Conservation (phyloP, 2,113 vertebrate genomes). For the Ophiodon elongatus region DNA sequence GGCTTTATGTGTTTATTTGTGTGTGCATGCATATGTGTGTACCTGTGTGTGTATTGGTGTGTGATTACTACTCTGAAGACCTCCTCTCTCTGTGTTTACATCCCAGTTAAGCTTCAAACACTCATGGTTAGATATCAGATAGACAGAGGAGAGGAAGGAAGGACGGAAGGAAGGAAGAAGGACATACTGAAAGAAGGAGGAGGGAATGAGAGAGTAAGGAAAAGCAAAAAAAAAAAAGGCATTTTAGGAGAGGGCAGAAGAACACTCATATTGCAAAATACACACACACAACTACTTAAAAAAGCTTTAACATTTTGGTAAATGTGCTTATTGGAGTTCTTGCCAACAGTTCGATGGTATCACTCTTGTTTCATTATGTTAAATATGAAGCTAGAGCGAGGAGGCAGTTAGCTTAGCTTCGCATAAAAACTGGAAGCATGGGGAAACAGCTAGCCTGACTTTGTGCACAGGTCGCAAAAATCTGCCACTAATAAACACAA, state of each 20-base stretch:
- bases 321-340: background rate
- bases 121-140: conserved; percentile 93
- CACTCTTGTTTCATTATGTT: background rate
- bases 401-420: no score
- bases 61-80: conserved; percentile 88
- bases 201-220: background rate
- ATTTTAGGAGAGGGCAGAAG: background rate
- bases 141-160: conserved; percentile 80
- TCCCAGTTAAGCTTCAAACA: conserved; percentile 93
- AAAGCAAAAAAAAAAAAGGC: background rate
- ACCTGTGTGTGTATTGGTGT: background rate
- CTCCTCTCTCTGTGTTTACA: conserved; percentile 96
- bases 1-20: conserved; percentile 78
- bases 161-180: background rate
- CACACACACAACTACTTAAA: background rate
- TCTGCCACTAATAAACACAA: no score
- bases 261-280: background rate
- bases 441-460: no score
- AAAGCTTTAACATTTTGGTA: background rate
- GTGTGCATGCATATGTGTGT: conserved; percentile 41
- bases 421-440: no score
- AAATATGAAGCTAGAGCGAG: no score
- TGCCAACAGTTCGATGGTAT: no score
- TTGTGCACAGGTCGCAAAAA: no score
- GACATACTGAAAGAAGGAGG: background rate